Base-by-base conservation (phyloP, 2,888 invertebrate genomes). In the Heliconius hortense region DNA sequence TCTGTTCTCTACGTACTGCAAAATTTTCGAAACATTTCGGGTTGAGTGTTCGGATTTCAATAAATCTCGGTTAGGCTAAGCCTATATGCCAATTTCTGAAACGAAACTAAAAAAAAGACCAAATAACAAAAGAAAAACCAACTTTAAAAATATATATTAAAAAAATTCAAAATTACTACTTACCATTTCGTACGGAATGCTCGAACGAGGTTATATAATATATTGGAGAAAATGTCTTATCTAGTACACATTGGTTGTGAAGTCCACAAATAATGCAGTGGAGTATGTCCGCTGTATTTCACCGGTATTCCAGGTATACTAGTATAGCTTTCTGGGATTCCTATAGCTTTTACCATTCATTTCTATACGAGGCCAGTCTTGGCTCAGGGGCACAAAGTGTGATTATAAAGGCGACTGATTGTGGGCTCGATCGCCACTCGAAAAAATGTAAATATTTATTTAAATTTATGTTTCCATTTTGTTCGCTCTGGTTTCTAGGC, bases 221-320 rank as follows among this genome's bases (percentile, higher is more conserved):
- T 56, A 56, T 66, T n/a, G 24, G n/a, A 66, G 24, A 66, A 24
- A 66, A 39, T n/a, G 63, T 39, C n/a, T 39, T 66, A 11, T 28
- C 66, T 39, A 43, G 31, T 63, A n/a, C 24, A 39, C 35, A 66
- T 39, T 66, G 66, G 43, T 66, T 66, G 39, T 43, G n/a, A 2
- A 24, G 13, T 66, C 39, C 66, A 66, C 66, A 66, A 66, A 66
- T 39, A 66, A 66, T 66, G 24, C 66, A 24, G 2, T 66, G 66
- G 13, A 66, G 66, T 66, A 66, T 43, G 39, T 66, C 66, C 66
- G n/a, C 35, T 43, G 66, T 24, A 43, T 39, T 66, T 39, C 39
- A 15, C 24, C 39, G 24, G 15, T 28, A n/a, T 39, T 24, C 66
- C 64, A 31, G n/a, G 35, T 39, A n/a, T 24, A 59, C 24, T 63